phyloP scores from a whole-genome alignment of 2,797 vertebrate genomes.

The Lepilemur septentrionalis region DNA sequence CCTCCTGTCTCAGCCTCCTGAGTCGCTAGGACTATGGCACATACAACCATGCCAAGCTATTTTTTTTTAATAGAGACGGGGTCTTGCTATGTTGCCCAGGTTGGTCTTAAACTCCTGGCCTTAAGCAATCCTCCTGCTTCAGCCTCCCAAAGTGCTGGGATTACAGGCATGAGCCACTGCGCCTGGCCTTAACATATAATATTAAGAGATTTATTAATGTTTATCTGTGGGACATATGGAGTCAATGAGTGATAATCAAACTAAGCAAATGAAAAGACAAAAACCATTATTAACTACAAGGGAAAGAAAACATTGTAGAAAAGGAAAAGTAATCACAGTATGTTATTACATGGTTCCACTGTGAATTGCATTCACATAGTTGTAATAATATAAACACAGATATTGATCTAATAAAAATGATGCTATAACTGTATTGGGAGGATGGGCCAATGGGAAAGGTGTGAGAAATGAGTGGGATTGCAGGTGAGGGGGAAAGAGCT shows the following conservation, averaged over 20 bases:
- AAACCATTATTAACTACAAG: not conserved
- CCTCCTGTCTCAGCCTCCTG: too few relatives aligned
- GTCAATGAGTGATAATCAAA: not conserved
- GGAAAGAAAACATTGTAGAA: not conserved
- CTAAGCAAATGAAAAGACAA: not conserved
- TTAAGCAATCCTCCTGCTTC: too few relatives aligned
- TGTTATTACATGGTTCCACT: not conserved
- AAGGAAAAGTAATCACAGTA: not conserved
- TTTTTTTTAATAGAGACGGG: too few relatives aligned
- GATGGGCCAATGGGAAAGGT: not conserved
- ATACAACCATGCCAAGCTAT: too few relatives aligned
- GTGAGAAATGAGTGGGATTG: not conserved
- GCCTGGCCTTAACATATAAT: not conserved
- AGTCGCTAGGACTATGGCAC: too few relatives aligned
- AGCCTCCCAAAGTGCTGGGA: too few relatives aligned
- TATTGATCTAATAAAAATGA: not conserved
- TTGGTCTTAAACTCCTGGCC: too few relatives aligned
- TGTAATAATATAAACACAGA: not conserved
- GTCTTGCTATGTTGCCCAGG: too few relatives aligned
- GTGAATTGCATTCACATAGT: not conserved
- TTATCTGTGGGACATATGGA: not conserved
- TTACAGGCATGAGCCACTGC: too few relatives aligned
- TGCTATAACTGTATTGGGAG: not conserved
- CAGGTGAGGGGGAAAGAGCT: not conserved
- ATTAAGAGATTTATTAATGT: not conserved